Conservation (phyloP, 2,113 vertebrate species). For the Carassius gibelio region DNA sequence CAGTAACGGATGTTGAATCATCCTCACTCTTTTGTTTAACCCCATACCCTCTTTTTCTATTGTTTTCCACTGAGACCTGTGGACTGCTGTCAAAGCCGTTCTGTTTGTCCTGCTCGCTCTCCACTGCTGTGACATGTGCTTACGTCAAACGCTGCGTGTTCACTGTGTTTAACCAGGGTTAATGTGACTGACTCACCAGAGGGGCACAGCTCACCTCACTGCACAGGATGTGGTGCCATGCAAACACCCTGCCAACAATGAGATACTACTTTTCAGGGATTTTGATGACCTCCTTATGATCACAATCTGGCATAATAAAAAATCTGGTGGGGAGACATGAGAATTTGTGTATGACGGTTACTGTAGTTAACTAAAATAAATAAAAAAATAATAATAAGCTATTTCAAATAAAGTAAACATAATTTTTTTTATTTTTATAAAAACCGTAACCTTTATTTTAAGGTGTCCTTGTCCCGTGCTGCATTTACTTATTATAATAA, state of each 20-base stretch:
- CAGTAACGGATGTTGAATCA: not conserved
- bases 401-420: not conserved
- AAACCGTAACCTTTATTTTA: no score
- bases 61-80: not conserved
- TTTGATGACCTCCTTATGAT: not conserved
- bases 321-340: no score
- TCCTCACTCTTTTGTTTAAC: not conserved
- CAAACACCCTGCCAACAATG: not conserved
- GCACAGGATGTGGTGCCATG: constrained; percentile 42
- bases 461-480: no score
- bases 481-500: no score
- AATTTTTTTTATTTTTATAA: no score
- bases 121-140: not conserved
- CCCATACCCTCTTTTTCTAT: not conserved
- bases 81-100: no score
- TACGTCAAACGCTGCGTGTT: not conserved
- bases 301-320: no score
- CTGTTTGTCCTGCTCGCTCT: not conserved
- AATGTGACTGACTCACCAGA: not conserved
- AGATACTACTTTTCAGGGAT: not conserved
- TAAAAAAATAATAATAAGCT: no score
- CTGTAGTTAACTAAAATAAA: not conserved
- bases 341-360: no score
- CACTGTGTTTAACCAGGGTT: constrained; percentile 29
- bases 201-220: not conserved